A percentile compares a stretch with the other conserved stretches of the same genome.
Conservation (phyloP, 2,888 invertebrate genomes). For the Drosophila kuntzei region DNA sequence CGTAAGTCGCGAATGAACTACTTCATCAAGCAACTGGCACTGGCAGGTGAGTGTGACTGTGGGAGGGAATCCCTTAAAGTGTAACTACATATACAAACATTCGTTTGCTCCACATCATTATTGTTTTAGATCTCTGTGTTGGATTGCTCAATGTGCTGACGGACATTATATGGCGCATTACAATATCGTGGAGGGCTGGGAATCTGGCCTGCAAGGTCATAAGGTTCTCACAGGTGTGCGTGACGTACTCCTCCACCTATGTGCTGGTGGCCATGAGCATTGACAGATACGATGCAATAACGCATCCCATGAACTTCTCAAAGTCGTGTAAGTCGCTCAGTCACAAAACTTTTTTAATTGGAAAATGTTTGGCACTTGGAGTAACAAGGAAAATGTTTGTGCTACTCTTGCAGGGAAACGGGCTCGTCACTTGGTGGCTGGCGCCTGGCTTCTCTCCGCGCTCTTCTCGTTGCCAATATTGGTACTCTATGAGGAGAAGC, state of each 20-base stretch:
- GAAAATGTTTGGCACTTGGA: slow-evolving; percentile 57
- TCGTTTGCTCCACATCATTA: no score
- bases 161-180: slow-evolving; percentile 95
- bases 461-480: slow-evolving; percentile 93
- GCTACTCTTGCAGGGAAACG: slow-evolving; percentile 89
- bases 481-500: slow-evolving; percentile 92
- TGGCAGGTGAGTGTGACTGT: slow-evolving; percentile 91
- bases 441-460: slow-evolving; percentile 93
- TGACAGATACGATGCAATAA: slow-evolving; percentile 96
- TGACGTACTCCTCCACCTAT: slow-evolving; percentile 96
- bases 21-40: slow-evolving; percentile 96
- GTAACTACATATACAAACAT: neutral
- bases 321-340: slow-evolving; percentile 93
- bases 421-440: slow-evolving; percentile 91
- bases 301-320: slow-evolving; percentile 97
- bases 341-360: slow-evolving; percentile 77
- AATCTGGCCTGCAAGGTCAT: slow-evolving; percentile 95
- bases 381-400: slow-evolving; percentile 28
- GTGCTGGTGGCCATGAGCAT: slow-evolving; percentile 96
- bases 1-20: slow-evolving; percentile 97
- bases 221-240: slow-evolving; percentile 93
- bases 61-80: neutral
- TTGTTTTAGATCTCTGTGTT: slow-evolving; percentile 91
- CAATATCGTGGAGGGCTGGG: slow-evolving; percentile 95
- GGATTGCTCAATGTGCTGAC: slow-evolving; percentile 95